phyloP scores from a whole-genome alignment of 2,113 vertebrate genomes.

The Lathamus discolor region DNA sequence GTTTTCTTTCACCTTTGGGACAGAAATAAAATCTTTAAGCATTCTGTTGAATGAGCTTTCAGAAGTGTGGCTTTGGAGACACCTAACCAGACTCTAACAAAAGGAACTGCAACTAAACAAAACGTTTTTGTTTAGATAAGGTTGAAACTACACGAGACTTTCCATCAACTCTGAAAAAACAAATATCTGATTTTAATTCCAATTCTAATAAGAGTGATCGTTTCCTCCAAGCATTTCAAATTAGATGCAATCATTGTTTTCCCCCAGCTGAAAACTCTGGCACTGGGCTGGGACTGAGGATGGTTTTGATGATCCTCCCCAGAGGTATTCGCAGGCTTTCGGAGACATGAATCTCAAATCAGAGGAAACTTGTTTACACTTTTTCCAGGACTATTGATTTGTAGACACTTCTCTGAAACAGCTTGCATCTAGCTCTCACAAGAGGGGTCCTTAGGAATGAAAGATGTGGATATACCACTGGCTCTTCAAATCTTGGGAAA shows the following conservation, averaged over 20 bases:
- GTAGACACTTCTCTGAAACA: not conserved
- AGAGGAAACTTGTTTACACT: not conserved
- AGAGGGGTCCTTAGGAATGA: not conserved
- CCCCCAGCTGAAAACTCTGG: not conserved
- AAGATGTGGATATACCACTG: not conserved
- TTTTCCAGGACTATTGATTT: conserved; percentile 9
- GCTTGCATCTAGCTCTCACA: not conserved
- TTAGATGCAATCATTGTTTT: not conserved
- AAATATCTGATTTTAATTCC: not conserved
- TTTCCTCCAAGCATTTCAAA: not conserved
- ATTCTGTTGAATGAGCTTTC: conserved; percentile 19
- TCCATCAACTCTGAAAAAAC: not conserved
- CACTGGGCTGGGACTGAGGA: not conserved
- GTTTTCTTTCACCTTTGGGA: conserved; percentile 52
- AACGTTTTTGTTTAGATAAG: not conserved
- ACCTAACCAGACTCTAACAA: not conserved
- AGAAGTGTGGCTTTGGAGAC: not conserved
- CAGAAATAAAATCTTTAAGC: conserved; percentile 48
- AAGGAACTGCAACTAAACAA: not conserved
- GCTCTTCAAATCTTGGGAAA: not conserved
- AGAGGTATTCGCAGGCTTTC: not conserved
- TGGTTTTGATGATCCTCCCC: not conserved
- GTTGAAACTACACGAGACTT: not conserved
- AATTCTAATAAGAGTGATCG: not conserved
- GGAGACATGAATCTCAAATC: not conserved